Evolutionary conservation across 2,797 vertebrate species (phyloP), one percentile per base, ranked within the genome.

Genomic region (Megalops cyprinoides): DNA sequence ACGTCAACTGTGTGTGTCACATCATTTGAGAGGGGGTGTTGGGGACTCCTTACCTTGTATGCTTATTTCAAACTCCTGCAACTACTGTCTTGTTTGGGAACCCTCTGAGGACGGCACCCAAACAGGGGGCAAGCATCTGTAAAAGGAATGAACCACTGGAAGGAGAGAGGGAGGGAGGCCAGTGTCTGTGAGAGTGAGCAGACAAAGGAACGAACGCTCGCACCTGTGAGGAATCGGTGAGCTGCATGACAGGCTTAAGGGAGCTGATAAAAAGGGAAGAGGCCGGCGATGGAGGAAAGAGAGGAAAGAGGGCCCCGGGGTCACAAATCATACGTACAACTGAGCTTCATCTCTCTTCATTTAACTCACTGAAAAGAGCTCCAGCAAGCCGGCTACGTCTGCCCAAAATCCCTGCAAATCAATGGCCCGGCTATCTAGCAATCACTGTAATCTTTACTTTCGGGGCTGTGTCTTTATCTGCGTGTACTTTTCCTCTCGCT

Each of bases 331-430:
- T 65, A 28, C 60, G 14, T 65, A 65, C 60, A 65, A 65, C 60
- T 65, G 31, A 65, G 60, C 60, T 65, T 65, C 60, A 65, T 65
- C 60, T 14, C 60, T 31, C 60, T 65, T n/a, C 58, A 62, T 62
- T 65, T 65, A 65, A 65, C 60, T 31, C 60, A 65, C 28, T 65
- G 60, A 65, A 65, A 65, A 37, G 51, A 53, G 51, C n/a, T n/a
- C n/a, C n/a, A n/a, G n/a, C n/a, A n/a, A n/a, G n/a, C n/a, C n/a
- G n/a, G 28, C 28, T 31, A 2, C 58, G 3, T 9, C 25, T 62
- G 28, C 58, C 58, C 7, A 28, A 62, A 58, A 7, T 31, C 58
- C 12, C 8, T 12, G 28, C 58, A 62, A 62, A 31, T n/a, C n/a
- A n/a, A 62, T 7, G 9, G 4, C 31, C 31, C 58, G 58, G 10